phyloP scores from a whole-genome alignment of 2,888 invertebrate species.

The Pecten maximus region DNA sequence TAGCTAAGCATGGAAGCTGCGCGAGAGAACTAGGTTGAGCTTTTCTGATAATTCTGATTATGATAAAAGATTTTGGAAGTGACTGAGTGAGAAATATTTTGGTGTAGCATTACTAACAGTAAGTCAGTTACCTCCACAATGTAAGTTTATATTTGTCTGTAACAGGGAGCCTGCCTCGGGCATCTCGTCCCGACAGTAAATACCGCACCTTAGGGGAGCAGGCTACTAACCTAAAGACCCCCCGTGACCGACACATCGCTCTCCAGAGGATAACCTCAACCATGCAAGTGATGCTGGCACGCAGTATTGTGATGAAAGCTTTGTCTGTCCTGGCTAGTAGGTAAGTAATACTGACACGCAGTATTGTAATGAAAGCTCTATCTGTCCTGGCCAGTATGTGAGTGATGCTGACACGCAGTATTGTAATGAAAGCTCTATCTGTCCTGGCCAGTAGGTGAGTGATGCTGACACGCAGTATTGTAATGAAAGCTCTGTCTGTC shows the following conservation, averaged over 20 bases:
- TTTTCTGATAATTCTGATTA: too few species aligned
- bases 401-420: slow-evolving; percentile 85
- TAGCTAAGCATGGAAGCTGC: too few species aligned
- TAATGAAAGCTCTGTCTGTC: slow-evolving; percentile 85
- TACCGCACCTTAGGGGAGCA: slow-evolving; percentile 84
- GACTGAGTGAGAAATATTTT: too few species aligned
- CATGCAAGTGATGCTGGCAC: slow-evolving; percentile 85
- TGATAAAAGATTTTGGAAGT: too few species aligned
- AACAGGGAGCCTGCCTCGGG: not conserved
- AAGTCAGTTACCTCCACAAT: too few species aligned
- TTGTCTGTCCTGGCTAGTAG: slow-evolving; percentile 84
- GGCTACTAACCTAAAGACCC: slow-evolving; percentile 83
- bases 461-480: slow-evolving; percentile 85
- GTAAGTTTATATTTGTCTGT: too few species aligned
- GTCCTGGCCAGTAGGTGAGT: slow-evolving; percentile 84
- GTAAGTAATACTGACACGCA: slow-evolving; percentile 84
- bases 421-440: slow-evolving; percentile 85
- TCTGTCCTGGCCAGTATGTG: slow-evolving; percentile 84
- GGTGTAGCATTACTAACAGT: too few species aligned
- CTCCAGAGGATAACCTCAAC: slow-evolving; percentile 84
- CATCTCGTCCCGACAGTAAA: slow-evolving; percentile 57
- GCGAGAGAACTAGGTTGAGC: too few species aligned
- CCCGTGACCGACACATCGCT: slow-evolving; percentile 84
- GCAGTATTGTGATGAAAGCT: slow-evolving; percentile 85
- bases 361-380: slow-evolving; percentile 85